These are phyloP conservation scores for Bubo bubo DNA, from an alignment of 2,113 vertebrate species.

Conservation along the genomic window DNA sequence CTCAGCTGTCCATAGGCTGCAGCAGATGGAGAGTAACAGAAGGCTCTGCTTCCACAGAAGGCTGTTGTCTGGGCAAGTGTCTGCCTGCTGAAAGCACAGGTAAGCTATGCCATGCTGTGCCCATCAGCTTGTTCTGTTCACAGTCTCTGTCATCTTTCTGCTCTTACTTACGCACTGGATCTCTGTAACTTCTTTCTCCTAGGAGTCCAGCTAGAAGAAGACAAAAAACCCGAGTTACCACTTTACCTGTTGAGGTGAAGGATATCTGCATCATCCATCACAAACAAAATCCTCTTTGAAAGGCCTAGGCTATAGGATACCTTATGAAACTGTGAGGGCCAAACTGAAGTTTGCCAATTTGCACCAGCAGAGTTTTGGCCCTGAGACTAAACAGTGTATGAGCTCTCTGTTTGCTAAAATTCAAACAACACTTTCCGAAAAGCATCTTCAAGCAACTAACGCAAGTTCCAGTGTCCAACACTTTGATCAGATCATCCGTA, in stretches of 20 bases:
- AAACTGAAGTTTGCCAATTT: background rate
- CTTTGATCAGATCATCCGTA: background rate
- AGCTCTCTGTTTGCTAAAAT: background rate
- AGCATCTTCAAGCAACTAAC: background rate
- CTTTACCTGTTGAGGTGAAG: background rate
- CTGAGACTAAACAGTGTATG: background rate
- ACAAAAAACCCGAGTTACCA: background rate
- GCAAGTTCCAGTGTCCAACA: background rate
- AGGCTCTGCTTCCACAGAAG: slow-evolving; percentile 48
- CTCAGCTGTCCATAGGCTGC: slow-evolving; percentile 48
- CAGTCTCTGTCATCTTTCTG: background rate
- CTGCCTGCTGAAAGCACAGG: slow-evolving; percentile 44
- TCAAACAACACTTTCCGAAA: background rate
- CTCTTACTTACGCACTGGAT: slow-evolving; percentile 71
- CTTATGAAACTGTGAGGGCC: background rate
- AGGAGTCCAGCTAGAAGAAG: slow-evolving; percentile 67
- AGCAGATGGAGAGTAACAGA: slow-evolving; percentile 62
- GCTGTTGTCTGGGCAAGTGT: slow-evolving; percentile 41
- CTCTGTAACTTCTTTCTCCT: slow-evolving; percentile 74
- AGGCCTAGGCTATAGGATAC: background rate
- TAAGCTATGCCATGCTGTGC: slow-evolving; percentile 26
- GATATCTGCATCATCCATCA: background rate
- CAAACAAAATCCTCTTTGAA: background rate
- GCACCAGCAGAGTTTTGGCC: background rate
- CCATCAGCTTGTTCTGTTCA: background rate